Evolutionary conservation across 2,113 vertebrate genomes (phyloP).

Genomic region (Balaenoptera acutorostrata): DNA sequence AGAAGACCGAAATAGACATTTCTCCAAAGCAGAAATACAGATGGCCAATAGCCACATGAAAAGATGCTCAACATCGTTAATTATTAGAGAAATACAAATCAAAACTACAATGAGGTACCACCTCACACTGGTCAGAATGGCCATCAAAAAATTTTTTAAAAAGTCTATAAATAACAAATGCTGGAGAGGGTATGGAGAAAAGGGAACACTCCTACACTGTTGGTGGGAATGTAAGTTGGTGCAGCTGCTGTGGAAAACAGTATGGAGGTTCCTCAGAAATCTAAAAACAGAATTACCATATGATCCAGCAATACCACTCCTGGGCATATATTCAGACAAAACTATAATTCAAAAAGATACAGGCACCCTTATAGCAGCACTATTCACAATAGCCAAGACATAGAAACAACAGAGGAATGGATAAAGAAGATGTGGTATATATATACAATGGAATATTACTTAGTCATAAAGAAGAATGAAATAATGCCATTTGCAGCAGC

Average conservation of each 20-base stretch:
- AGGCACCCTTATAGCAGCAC: rapidly evolving
- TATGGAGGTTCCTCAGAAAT: background rate
- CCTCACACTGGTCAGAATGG: background rate
- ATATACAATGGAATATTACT: background rate
- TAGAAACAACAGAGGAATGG: background rate
- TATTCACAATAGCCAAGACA: background rate
- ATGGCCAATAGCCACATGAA: background rate
- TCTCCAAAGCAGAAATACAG: background rate
- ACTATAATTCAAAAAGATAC: background rate
- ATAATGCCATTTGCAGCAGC: background rate
- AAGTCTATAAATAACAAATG: background rate
- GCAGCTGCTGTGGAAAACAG: background rate
- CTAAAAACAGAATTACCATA: background rate
- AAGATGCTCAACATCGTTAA: background rate
- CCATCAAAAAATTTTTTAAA: background rate
- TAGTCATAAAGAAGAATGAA: background rate
- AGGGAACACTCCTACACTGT: background rate
- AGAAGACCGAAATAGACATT: background rate
- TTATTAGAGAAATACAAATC: background rate
- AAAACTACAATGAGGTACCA: background rate
- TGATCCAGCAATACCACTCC: background rate
- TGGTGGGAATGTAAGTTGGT: background rate
- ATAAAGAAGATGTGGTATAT: background rate
- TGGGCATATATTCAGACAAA: background rate
- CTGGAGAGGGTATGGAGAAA: background rate